These are phyloP conservation scores for Bradysia coprophila DNA, from an alignment of 1,140 invertebrate genomes.

Conservation along the genomic window DNA sequence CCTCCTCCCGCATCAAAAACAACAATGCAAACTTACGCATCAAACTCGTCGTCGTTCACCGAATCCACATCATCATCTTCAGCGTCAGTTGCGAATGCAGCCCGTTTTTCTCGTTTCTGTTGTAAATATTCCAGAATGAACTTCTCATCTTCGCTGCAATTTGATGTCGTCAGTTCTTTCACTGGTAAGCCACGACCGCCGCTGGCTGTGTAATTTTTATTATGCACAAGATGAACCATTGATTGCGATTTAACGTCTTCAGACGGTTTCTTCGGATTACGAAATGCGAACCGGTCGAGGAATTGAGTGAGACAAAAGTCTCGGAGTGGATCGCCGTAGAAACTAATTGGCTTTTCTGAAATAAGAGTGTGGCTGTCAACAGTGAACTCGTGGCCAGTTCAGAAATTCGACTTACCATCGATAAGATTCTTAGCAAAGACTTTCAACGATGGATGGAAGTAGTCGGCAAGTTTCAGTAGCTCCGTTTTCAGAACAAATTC, in stretches of 20 bases:
- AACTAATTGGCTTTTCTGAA: constrained; percentile 50
- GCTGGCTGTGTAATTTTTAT: constrained; percentile 11
- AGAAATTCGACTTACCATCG: constrained; percentile 35
- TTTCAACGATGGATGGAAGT: constrained; percentile 83
- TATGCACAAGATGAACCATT: constrained; percentile 8
- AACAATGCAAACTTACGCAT: no score
- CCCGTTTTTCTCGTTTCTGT: constrained; percentile 18
- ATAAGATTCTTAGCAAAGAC: constrained; percentile 75
- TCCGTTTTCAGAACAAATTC: constrained; percentile 49
- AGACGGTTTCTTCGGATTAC: constrained; percentile 73
- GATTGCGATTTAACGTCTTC: constrained; percentile 23
- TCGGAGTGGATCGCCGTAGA: constrained; percentile 79
- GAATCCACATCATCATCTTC: constrained; percentile 9
- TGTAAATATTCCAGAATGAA: constrained; percentile 22
- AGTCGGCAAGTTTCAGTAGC: constrained; percentile 42
- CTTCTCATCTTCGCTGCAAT: constrained; percentile 21
- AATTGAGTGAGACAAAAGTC: constrained; percentile 83
- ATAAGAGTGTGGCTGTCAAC: no score
- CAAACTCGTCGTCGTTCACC: constrained; percentile 35
- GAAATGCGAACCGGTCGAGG: constrained; percentile 86
- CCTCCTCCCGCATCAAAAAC: no score
- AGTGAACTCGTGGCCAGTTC: no score
- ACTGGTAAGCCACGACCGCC: constrained; percentile 16
- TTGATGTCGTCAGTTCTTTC: constrained; percentile 13
- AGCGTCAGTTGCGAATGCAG: constrained; percentile 6